Conservation (phyloP, 1,140 invertebrate genomes). For the Eciton burchellii region DNA sequence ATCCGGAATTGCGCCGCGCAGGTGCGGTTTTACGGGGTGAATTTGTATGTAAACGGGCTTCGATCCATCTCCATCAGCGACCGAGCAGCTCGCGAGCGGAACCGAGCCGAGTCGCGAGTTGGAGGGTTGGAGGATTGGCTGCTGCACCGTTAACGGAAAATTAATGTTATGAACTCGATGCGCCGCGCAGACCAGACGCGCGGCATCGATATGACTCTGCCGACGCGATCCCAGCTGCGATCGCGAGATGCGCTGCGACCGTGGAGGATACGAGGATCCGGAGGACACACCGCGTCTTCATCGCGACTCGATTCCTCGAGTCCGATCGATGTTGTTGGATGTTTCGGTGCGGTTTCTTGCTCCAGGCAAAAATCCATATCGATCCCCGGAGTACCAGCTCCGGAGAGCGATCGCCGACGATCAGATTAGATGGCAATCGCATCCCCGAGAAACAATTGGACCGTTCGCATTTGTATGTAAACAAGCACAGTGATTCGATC, state of each 20-base stretch:
- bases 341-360: too few relatives aligned
- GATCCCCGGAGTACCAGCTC: too few relatives aligned
- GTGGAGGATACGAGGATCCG: too few relatives aligned
- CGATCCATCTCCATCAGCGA: slow-evolving; percentile 66
- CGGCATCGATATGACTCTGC: slow-evolving; percentile 58
- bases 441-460: slow-evolving; percentile 59
- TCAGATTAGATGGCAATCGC: slow-evolving; percentile 66
- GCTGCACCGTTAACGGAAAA: slow-evolving; percentile 64
- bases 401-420: slow-evolving; percentile 56
- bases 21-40: slow-evolving; percentile 72
- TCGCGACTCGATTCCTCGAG: too few relatives aligned
- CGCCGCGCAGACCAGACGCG: slow-evolving; percentile 38
- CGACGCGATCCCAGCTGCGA: slow-evolving; percentile 16
- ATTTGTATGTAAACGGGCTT: slow-evolving; percentile 76
- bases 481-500: slow-evolving; percentile 72
- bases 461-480: slow-evolving; percentile 70
- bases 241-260: slow-evolving; percentile 42
- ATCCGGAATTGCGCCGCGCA: slow-evolving; percentile 64
- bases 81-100: slow-evolving; percentile 7
- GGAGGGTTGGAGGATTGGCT: slow-evolving; percentile 62
- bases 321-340: too few relatives aligned
- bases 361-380: too few relatives aligned
- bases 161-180: slow-evolving; percentile 69
- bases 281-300: too few relatives aligned
- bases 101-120: slow-evolving; percentile 28